Evolutionary conservation across 2,888 invertebrate genomes (phyloP), one percentile per base, ranked within the genome.

Genomic region (Sminthurides aquaticus): DNA sequence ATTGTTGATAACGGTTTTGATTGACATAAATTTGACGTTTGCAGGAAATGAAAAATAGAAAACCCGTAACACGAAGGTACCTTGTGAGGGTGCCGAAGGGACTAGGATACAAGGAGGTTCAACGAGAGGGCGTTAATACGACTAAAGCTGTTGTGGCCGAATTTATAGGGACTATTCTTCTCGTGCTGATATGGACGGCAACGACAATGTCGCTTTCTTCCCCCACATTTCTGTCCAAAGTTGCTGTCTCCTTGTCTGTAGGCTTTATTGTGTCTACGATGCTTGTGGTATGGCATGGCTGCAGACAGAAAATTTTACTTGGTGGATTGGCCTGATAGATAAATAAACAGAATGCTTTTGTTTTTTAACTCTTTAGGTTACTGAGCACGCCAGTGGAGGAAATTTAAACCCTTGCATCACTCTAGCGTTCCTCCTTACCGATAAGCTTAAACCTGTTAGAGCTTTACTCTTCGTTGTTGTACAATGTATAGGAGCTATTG

Each of bases 401-500:
- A 57, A 64, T 52, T 49, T 64, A 34, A 64, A 64, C 29, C 64
- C 64, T 18, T 28, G 29, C 20, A 54, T 64, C 2, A 58, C 64
- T 2, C 3, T 64, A 28, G 57, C 43, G 3, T 11, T 22, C 1
- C 3, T 59, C 22, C 25, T 59, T 3, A 52, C 34, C 25, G 52
- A 49, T 18, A 52, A 59, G 49, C 49, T 64, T n/a, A 52, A 49
- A 3, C 11, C 25, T 25, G 24, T 64, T 8, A 57, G 49, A 34
- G 58, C 52, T 1, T 3, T 57, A 3, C 2, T 29, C 18, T 64
- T 28, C 25, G 52, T 59, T 20, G 22, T 59, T 24, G 58, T 26
- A 18, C 64, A 64, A 64, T 20, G 5, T 27, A 1, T 57, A 22
- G 64, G 64, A 1, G 64, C 57, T 2, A 49, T 64, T n/a, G 29